Evolutionary conservation across 2,113 vertebrate genomes (phyloP), one percentile per base, ranked within the genome.

Genomic region (Lycaon pictus): DNA sequence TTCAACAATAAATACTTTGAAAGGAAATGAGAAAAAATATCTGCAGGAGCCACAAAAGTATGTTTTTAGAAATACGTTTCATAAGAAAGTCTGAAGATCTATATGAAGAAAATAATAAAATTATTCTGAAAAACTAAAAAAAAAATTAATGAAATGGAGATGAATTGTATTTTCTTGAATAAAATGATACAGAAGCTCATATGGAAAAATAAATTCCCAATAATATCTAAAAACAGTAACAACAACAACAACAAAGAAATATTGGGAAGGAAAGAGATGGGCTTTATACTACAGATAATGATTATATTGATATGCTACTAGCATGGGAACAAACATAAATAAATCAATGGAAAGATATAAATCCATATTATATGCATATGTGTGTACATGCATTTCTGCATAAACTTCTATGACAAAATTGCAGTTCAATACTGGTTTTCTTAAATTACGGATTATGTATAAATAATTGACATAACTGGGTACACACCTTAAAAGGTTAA

Each of bases 1-100:
- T 82, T 80, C 32, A 63, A 1, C n/a, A 56, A 60, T 35, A 86
- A 69, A 43, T 69, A 62, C 81, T 71, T 91, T 37, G 20, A 85
- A 92, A 89, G 13, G 7, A 67, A 92, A 27, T 67, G 29, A 76
- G 65, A 84, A 94, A 92, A 83, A 83, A 51, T 32, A 62, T 37
- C 76, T 92, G 6, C 11, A 55, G 74, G 23, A 56, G 11, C 0
- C 56, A 53, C 35, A 89, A 53, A 84, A 95, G n/a, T 72, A n/a
- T 53, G 48, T 56, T 19, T 58, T 71, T 65, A 85, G 51, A 81
- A 96, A 76, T 25, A 94, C 77, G 63, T 74, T 84, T 80, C 80
- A 72, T 11, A 63, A 85, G 22, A 72, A 63, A 62, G 20, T 83
- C 9, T n/a, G 2, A 85, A 2, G 2, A 37, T 89, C 5, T 11